A percentile compares a stretch with the other conserved stretches of the same genome.
phyloP scores from a whole-genome alignment of 2,113 vertebrate genomes.

The Gymnogyps californianus region DNA sequence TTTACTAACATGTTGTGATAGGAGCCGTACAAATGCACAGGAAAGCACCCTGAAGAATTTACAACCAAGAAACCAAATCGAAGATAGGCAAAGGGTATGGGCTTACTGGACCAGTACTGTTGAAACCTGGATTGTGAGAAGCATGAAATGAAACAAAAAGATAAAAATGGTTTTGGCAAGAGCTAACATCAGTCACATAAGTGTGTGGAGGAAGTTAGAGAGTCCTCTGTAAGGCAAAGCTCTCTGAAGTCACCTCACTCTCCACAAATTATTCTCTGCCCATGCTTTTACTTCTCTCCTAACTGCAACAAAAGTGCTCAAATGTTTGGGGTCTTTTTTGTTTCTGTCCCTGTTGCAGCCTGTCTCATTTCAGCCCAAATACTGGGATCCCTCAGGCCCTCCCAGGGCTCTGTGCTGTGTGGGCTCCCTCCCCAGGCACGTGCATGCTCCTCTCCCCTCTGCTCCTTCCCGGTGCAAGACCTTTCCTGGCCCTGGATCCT shows the following conservation, averaged over 20 bases:
- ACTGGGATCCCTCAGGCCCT: not conserved
- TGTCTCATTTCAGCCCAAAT: not conserved
- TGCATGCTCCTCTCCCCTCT: not conserved
- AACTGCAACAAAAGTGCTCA: not conserved
- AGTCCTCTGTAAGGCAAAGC: not conserved
- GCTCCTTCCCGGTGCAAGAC: not conserved
- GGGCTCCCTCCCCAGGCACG: not conserved
- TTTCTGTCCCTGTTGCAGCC: not conserved
- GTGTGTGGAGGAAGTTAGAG: not conserved
- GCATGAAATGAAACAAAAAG: constrained; percentile 9
- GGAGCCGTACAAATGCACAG: not conserved
- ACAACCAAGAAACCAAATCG: not conserved
- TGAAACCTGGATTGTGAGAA: not conserved
- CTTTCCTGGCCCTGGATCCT: not conserved
- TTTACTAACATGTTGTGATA: not conserved
- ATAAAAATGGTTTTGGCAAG: not conserved
- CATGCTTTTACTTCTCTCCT: not conserved
- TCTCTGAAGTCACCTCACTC: not conserved
- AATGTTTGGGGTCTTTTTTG: not conserved
- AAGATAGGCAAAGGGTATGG: not conserved
- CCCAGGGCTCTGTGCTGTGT: not conserved
- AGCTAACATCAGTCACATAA: not conserved
- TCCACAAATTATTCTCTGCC: not conserved
- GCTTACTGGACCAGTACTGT: not conserved
- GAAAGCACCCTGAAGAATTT: not conserved